Percentiles rank a stretch among this genome's conserved stretches.
Conservation (phyloP, 2,113 vertebrate species). For the Cyanocitta stelleri region DNA sequence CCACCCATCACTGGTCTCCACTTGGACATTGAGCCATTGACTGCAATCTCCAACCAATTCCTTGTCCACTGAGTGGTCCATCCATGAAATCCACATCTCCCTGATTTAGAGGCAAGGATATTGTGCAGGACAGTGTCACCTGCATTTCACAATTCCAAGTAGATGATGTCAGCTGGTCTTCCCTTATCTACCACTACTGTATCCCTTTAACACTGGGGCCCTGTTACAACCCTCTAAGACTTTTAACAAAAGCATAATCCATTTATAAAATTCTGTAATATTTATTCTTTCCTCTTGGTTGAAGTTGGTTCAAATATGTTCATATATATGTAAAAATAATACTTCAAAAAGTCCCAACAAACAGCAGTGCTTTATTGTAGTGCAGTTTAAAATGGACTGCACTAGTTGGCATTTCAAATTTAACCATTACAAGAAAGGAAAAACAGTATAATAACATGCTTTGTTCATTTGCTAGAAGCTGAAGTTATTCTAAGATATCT, state of each 20-base stretch:
- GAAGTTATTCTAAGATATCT: neutral
- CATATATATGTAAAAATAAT: neutral
- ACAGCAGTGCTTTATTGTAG: neutral
- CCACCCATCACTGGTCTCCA: neutral
- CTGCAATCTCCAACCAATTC: neutral
- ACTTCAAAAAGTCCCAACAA: neutral
- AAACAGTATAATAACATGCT: neutral
- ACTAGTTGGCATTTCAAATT: neutral
- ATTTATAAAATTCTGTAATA: neutral
- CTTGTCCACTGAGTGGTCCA: neutral
- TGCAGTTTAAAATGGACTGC: neutral
- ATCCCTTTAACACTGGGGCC: neutral
- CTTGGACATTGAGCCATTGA: neutral
- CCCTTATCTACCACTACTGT: neutral
- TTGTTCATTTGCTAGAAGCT: neutral
- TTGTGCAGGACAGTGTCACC: neutral
- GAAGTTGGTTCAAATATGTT: neutral
- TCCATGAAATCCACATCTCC: neutral
- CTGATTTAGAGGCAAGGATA: neutral
- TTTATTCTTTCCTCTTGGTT: neutral
- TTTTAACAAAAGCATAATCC: neutral
- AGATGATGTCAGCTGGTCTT: neutral
- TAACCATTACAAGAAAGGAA: neutral
- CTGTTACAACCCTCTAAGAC: neutral
- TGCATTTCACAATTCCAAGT: neutral